A percentile compares a stretch with the other conserved stretches of the same genome.
These are phyloP conservation scores for Melikaiella ostensackeni DNA, from an alignment of 2,888 invertebrate species.

Conservation along the genomic window DNA sequence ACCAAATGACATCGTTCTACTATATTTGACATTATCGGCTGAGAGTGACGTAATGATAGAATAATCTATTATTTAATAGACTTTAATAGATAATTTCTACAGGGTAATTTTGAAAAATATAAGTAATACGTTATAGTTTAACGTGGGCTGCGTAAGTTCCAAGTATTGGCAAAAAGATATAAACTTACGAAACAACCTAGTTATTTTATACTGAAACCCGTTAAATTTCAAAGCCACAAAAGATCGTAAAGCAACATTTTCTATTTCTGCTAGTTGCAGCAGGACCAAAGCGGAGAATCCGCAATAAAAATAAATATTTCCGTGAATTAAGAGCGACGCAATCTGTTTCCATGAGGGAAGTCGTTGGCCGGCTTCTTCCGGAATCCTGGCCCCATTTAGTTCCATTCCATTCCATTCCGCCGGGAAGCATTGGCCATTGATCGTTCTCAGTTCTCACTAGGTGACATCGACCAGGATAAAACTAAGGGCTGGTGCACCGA, in stretches of 20 bases:
- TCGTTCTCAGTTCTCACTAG: slow-evolving; percentile 49
- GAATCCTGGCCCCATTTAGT: slow-evolving; percentile 47
- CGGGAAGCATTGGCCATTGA: slow-evolving; percentile 44
- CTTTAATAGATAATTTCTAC: too few species aligned
- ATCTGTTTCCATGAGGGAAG: slow-evolving; percentile 37
- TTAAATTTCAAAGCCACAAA: slow-evolving; percentile 21
- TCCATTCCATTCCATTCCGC: slow-evolving; percentile 44
- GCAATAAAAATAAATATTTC: slow-evolving; percentile 35
- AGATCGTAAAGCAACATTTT: slow-evolving; percentile 24
- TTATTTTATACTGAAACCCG: not conserved
- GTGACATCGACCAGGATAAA: slow-evolving; percentile 55
- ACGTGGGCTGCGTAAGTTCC: not conserved
- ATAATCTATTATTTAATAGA: too few species aligned
- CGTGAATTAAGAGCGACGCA: slow-evolving; percentile 30
- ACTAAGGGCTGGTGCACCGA: slow-evolving; percentile 58
- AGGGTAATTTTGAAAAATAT: too few species aligned
- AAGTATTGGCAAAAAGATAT: not conserved
- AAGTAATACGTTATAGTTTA: too few species aligned
- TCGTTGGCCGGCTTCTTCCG: slow-evolving; percentile 44
- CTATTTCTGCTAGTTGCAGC: slow-evolving; percentile 10
- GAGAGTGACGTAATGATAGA: too few species aligned
- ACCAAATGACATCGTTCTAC: too few species aligned
- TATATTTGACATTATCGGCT: too few species aligned
- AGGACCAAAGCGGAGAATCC: not conserved
- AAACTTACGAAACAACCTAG: not conserved